These are phyloP conservation scores for Eretmocerus hayati DNA, from an alignment of 2,888 invertebrate genomes.

Conservation along the genomic window DNA sequence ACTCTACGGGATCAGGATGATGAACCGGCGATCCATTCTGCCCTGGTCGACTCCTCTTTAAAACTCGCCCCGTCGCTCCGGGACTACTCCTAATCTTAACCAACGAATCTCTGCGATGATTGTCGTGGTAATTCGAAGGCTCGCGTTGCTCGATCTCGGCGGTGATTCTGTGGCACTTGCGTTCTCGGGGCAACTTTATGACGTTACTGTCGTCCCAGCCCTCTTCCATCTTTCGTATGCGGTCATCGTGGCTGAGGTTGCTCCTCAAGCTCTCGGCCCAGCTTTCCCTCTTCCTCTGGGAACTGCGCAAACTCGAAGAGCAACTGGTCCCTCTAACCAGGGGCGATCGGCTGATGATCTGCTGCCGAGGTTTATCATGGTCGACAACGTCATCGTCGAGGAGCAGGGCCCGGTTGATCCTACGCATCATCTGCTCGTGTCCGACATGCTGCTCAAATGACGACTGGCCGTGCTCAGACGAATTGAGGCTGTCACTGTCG, in stretches of 20 bases:
- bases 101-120: slow-evolving; percentile 46
- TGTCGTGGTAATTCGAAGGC: slow-evolving; percentile 10
- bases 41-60: slow-evolving; percentile 14
- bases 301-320: slow-evolving; percentile 11
- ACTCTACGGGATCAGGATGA: slow-evolving; percentile 43
- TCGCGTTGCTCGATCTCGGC: slow-evolving; percentile 33
- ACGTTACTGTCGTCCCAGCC: slow-evolving; percentile 41
- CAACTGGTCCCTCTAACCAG: slow-evolving; percentile 13
- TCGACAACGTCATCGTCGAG: slow-evolving; percentile 34
- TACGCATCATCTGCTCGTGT: slow-evolving; percentile 29
- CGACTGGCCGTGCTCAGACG: slow-evolving; percentile 34
- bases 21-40: slow-evolving; percentile 19
- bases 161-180: slow-evolving; percentile 40
- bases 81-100: slow-evolving; percentile 9
- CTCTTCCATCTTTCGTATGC: slow-evolving; percentile 35
- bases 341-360: slow-evolving; percentile 8
- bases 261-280: slow-evolving; percentile 39
- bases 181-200: slow-evolving; percentile 34
- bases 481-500: slow-evolving; percentile 60
- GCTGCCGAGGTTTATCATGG: slow-evolving; percentile 22
- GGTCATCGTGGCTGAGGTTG: slow-evolving; percentile 29
- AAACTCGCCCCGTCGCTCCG: slow-evolving; percentile 13
- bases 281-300: slow-evolving; percentile 28
- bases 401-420: no score
- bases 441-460: slow-evolving; percentile 19